A percentile compares a stretch with the other conserved stretches of the same genome.
These are phyloP conservation scores for Agonopterix heracliana DNA, from an alignment of 2,888 invertebrate genomes.

Conservation along the genomic window DNA sequence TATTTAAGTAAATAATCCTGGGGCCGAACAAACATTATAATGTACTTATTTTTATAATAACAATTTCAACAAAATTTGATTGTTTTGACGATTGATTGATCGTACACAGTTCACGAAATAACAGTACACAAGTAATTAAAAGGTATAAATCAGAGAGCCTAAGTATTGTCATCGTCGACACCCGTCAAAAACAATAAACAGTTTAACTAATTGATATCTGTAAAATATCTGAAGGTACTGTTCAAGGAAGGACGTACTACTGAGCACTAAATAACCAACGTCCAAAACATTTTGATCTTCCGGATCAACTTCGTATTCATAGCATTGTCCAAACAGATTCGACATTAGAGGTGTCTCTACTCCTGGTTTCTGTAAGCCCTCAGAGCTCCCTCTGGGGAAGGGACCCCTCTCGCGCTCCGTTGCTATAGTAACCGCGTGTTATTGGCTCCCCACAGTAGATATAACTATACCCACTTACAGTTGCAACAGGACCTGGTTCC, in stretches of 20 bases:
- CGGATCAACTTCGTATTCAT: neutral
- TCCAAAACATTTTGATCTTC: conserved; percentile 30
- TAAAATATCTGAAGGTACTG: conserved; percentile 24
- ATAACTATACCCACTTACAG: conserved; percentile 34
- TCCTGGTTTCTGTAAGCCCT: conserved; percentile 53
- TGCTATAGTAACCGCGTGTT: conserved; percentile 63
- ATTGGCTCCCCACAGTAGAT: conserved; percentile 64
- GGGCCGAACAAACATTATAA: no score
- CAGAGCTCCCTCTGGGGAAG: conserved; percentile 43
- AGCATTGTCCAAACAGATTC: conserved; percentile 25
- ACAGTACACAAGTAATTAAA: no score
- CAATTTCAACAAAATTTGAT: no score
- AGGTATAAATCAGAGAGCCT: no score
- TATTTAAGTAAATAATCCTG: no score
- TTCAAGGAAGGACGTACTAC: conserved; percentile 26
- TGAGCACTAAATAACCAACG: conserved; percentile 38
- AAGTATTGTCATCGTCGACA: no score
- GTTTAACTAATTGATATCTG: conserved; percentile 29
- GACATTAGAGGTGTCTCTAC: conserved; percentile 43
- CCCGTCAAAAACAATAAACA: no score
- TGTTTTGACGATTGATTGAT: no score
- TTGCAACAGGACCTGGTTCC: conserved; percentile 25
- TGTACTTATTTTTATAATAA: no score
- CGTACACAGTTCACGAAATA: no score
- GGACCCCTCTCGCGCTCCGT: conserved; percentile 54